Conservation (phyloP, 2,797 vertebrate genomes). For the Synanceia verrucosa region DNA sequence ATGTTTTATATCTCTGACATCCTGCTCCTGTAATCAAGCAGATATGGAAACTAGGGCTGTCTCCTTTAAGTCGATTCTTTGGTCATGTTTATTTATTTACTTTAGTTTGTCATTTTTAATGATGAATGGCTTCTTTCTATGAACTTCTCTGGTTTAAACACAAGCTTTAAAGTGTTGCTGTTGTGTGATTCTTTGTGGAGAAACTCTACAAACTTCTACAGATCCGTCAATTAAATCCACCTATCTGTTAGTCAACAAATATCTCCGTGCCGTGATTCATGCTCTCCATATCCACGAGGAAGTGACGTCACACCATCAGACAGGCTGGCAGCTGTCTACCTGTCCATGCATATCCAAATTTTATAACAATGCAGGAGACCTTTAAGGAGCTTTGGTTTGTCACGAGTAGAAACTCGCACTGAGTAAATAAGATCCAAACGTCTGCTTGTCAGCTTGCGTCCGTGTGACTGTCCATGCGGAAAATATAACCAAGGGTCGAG, state of each 20-base stretch:
- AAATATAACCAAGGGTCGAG: not conserved
- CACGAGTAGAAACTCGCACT: not conserved
- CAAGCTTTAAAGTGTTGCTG: not conserved
- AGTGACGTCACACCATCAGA: too few species aligned
- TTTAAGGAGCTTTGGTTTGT: not conserved
- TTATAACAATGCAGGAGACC: not conserved
- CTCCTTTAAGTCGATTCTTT: not conserved
- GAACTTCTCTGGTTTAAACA: not conserved
- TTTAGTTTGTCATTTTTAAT: not conserved
- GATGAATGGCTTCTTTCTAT: not conserved
- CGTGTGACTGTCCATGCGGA: not conserved
- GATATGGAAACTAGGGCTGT: conserved; percentile 19
- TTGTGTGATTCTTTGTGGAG: not conserved
- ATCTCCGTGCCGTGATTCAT: too few species aligned
- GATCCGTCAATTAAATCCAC: not conserved
- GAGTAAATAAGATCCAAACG: not conserved
- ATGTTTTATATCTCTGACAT: conserved; percentile 20
- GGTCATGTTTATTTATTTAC: not conserved
- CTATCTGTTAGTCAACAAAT: not conserved
- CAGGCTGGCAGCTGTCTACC: not conserved
- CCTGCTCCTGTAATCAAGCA: conserved; percentile 26
- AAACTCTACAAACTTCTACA: not conserved
- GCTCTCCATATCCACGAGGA: not conserved
- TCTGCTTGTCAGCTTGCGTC: not conserved
- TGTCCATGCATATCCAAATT: not conserved